Conservation (phyloP, 2,113 vertebrate species). For the Lepisosteus oculatus region DNA sequence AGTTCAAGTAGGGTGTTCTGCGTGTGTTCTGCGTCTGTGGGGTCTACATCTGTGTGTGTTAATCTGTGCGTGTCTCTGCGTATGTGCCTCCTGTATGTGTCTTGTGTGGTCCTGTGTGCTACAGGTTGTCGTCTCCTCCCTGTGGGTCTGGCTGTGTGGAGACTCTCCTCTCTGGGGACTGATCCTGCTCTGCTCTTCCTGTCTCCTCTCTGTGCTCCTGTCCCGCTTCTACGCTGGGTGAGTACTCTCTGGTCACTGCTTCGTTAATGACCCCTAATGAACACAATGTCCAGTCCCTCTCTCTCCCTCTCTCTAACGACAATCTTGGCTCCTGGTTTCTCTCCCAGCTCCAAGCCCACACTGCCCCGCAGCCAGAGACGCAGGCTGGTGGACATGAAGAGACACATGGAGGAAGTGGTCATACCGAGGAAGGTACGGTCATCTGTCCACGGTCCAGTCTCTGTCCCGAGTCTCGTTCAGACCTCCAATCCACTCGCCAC, state of each 20-base stretch:
- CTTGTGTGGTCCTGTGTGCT: background rate
- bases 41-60: no score
- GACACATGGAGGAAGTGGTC: background rate
- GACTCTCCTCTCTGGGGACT: background rate
- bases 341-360: background rate
- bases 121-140: background rate
- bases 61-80: no score
- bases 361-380: background rate
- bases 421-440: background rate
- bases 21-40: no score
- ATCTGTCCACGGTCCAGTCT: background rate
- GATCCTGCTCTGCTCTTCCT: background rate
- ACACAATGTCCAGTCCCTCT: no score
- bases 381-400: background rate
- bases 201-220: background rate
- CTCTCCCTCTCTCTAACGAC: no score
- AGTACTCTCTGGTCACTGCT: background rate
- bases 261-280: no score
- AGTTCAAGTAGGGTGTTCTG: no score
- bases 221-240: background rate
- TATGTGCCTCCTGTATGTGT: background rate
- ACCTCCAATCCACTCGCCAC: no score
- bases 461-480: background rate
- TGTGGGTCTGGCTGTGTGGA: constrained; percentile 1
- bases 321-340: no score